Evolutionary conservation across 2,888 invertebrate genomes (phyloP), one percentile per base, ranked within the genome.

Genomic region (Caenorhabditis panamensis): DNA sequence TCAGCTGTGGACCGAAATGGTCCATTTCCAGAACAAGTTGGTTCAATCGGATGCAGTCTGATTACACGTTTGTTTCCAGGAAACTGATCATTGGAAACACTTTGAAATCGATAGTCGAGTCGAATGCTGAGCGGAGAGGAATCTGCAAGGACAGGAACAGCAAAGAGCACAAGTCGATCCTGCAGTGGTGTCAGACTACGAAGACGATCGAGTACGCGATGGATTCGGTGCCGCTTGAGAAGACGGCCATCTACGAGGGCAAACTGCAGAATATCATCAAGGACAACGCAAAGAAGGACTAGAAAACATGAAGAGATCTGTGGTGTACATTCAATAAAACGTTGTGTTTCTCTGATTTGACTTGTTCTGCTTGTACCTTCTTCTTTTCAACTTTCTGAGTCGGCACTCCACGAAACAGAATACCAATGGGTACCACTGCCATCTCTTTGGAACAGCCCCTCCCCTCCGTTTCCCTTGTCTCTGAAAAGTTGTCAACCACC

Each of bases 31-130:
- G 31, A 59, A 79, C 28, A 73, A 68, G 79, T 71, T 0, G 41
- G 37, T 18, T 20, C 22, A 44, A 24, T 18, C 24, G 28, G 20
- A 56, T 22, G 41, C 28, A 56, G 44, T 24, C 3, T 13, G 36
- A n/a, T 47, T 24, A 62, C n/a, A 2, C 24, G 16, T 18, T 31
- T 59, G 22, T 49, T 79, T 71, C 11, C 68, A 81, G 81, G 61
- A 67, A 66, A 18, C 61, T 81, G 11, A 49, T 81, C 20, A 71
- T 76, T 51, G 81, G 81, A 28, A 81, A 81, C 63, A 81, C 81
- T 2, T 44, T 81, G 58, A 47, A 64, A 53, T 81, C 81, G 16
- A 76, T 81, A 6, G 62, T 76, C 3, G 66, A 61, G 0, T 71
- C 81, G 11, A 44, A 54, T n/a, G 75, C 67, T 5, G 67, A 76